Evolutionary conservation across 2,797 vertebrate species (phyloP).

Genomic region (Sparus aurata): DNA sequence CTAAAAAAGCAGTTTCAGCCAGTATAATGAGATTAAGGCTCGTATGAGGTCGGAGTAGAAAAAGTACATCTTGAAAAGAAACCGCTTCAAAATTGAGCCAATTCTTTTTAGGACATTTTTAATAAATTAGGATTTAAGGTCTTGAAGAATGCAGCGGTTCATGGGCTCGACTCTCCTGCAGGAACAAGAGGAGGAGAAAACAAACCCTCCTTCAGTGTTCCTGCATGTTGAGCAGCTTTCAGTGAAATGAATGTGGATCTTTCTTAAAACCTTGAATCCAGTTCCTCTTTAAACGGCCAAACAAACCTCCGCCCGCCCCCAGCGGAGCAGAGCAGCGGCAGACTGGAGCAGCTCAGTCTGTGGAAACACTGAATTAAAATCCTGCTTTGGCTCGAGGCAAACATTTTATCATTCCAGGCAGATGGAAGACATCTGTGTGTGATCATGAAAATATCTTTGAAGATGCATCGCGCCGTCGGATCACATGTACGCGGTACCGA

Average conservation of each 20-base stretch:
- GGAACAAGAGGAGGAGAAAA: background rate
- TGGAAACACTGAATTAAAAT: constrained; percentile 18
- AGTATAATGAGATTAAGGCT: too few relatives aligned
- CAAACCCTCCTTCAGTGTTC: background rate
- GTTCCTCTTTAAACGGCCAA: background rate
- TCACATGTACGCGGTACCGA: background rate
- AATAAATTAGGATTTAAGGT: too few relatives aligned
- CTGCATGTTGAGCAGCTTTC: background rate
- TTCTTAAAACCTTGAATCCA: background rate
- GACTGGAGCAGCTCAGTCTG: background rate
- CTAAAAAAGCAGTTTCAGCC: too few relatives aligned
- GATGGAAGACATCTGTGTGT: constrained; percentile 40
- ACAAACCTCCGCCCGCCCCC: background rate
- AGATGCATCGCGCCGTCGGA: constrained; percentile 21
- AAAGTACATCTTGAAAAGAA: too few relatives aligned
- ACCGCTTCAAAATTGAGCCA: too few relatives aligned
- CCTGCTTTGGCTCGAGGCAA: constrained; percentile 18
- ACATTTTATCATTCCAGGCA: constrained; percentile 35
- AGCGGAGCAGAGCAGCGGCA: background rate
- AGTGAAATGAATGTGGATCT: background rate
- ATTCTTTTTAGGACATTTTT: too few relatives aligned
- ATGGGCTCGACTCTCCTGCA: background rate
- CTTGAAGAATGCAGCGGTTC: too few relatives aligned
- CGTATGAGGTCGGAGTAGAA: too few relatives aligned
- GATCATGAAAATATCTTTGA: constrained; percentile 34